A percentile compares a stretch with the other conserved stretches of the same genome.
Conservation (phyloP, 2,888 invertebrate genomes). For the Macrosiphum euphorbiae region DNA sequence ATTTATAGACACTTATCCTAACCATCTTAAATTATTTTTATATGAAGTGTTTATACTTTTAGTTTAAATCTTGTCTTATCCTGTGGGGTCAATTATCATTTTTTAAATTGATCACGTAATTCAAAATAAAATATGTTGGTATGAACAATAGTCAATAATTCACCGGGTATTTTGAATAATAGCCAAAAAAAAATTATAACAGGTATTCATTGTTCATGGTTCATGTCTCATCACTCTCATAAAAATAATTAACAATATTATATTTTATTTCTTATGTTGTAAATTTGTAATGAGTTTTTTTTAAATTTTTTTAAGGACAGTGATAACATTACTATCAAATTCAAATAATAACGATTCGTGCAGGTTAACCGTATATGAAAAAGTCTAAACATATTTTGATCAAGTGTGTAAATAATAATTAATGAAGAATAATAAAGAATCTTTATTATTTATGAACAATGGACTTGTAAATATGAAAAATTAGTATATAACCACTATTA, state of each 20-base stretch:
- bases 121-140: neutral
- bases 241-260: no score
- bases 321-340: neutral
- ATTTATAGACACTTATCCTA: neutral
- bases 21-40: neutral
- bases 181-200: neutral
- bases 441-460: neutral
- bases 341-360: neutral
- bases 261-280: no score
- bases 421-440: neutral
- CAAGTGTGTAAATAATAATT: neutral
- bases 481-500: no score
- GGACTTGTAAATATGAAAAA: neutral
- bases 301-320: neutral
- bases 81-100: neutral
- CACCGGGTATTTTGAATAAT: neutral
- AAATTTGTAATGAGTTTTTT: no score
- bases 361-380: neutral
- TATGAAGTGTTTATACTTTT: neutral
- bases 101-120: neutral
- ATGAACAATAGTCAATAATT: neutral
- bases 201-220: no score
- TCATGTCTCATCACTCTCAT: no score
- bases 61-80: neutral
- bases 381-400: neutral